A percentile compares a stretch with the other conserved stretches of the same genome.
Evolutionary conservation across 2,888 invertebrate genomes (phyloP).

Genomic region (Nephrotoma appendiculata): DNA sequence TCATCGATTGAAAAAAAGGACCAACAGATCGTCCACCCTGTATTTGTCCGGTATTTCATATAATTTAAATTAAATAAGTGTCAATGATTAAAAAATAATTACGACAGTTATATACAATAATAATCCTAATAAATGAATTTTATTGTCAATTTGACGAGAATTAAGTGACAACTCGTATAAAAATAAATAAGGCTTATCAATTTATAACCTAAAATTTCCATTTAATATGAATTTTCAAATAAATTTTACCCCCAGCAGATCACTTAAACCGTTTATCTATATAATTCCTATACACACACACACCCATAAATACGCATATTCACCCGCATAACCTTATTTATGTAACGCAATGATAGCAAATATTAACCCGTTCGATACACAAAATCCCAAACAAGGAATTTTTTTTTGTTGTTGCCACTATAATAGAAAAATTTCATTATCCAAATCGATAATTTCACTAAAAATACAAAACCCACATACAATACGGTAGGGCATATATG

Average conservation of each 20-base stretch:
- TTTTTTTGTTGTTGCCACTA: not conserved
- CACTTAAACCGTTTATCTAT: not conserved
- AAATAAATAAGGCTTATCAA: too few relatives aligned
- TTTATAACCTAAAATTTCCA: not conserved
- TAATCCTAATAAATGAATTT: too few relatives aligned
- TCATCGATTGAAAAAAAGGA: too few relatives aligned
- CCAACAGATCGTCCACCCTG: too few relatives aligned
- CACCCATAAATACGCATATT: not conserved
- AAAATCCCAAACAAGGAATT: not conserved
- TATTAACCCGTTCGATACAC: not conserved
- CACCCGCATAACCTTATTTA: not conserved
- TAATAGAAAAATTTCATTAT: not conserved
- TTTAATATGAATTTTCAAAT: not conserved
- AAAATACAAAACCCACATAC: not conserved
- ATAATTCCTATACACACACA: not conserved
- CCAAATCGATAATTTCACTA: not conserved
- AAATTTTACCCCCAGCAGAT: not conserved
- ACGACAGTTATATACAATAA: too few relatives aligned
- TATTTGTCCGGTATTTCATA: too few relatives aligned
- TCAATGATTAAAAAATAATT: too few relatives aligned
- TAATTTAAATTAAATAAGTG: too few relatives aligned
- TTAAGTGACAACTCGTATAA: too few relatives aligned
- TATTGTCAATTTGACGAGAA: too few relatives aligned
- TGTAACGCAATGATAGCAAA: not conserved
- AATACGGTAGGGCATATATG: not conserved